These are phyloP conservation scores for Stercorarius parasiticus DNA, from an alignment of 2,113 vertebrate genomes.

Conservation along the genomic window DNA sequence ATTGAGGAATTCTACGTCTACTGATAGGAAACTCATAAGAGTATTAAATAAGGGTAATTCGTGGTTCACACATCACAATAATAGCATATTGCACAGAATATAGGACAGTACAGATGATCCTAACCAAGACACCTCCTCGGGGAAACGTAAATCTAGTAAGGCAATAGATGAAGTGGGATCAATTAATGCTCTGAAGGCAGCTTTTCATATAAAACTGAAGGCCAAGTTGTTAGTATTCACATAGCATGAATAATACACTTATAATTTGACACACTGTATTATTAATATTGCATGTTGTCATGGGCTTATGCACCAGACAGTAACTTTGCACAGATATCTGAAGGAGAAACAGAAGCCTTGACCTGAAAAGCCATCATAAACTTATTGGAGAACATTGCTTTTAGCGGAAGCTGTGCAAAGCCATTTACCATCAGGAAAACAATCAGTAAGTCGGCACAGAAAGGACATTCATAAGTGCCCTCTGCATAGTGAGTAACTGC, in stretches of 20 bases:
- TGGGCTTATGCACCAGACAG: neutral
- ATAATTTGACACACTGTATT: neutral
- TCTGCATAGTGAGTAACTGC: neutral
- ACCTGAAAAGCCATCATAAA: neutral
- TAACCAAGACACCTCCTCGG: neutral
- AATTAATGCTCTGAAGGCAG: neutral
- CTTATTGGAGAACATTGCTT: neutral
- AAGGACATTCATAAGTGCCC: neutral
- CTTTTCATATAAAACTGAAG: neutral
- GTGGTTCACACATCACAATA: neutral
- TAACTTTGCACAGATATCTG: neutral
- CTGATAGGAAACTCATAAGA: neutral
- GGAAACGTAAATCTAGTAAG: neutral
- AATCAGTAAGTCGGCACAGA: neutral
- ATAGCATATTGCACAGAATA: neutral
- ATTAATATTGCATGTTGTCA: neutral
- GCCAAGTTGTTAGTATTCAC: neutral
- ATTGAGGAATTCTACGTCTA: neutral
- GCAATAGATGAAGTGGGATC: neutral
- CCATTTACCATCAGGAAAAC: neutral
- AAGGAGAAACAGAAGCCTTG: neutral
- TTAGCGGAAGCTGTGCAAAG: neutral
- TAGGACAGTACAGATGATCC: neutral
- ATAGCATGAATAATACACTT: neutral
- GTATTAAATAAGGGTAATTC: neutral